A percentile compares a stretch with the other conserved stretches of the same genome.
Evolutionary conservation across 2,113 vertebrate genomes (phyloP).

Genomic region (Globicephala melas): DNA sequence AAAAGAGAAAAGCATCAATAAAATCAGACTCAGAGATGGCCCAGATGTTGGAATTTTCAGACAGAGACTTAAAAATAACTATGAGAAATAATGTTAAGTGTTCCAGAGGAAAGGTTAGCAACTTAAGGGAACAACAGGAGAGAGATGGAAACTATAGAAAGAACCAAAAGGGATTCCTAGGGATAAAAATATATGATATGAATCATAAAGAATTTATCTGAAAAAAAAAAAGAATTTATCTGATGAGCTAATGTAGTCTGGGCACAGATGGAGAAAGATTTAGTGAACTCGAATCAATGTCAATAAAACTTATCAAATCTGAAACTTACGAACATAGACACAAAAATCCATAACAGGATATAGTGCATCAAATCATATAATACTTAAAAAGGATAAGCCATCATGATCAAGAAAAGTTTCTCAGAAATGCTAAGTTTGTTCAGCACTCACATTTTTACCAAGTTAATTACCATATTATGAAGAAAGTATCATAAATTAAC

Average conservation of each 20-base stretch:
- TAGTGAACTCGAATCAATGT: neutral
- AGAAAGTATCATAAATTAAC: neutral
- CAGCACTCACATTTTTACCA: neutral
- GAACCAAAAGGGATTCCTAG: neutral
- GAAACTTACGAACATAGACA: neutral
- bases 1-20: neutral
- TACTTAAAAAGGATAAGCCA: neutral
- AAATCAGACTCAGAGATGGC: neutral
- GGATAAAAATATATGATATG: neutral
- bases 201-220: neutral
- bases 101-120: neutral
- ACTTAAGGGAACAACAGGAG: neutral
- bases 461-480: neutral
- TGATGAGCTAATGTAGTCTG: neutral
- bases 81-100: neutral
- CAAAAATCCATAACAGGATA: neutral
- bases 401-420: neutral
- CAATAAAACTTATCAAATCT: neutral
- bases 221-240: neutral
- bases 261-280: neutral
- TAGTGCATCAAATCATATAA: neutral
- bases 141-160: neutral
- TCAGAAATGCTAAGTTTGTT: neutral
- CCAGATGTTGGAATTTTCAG: neutral
- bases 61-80: neutral